Evolutionary conservation across 1,140 invertebrate species (phyloP).

Genomic region (Drosophila kikkawai): DNA sequence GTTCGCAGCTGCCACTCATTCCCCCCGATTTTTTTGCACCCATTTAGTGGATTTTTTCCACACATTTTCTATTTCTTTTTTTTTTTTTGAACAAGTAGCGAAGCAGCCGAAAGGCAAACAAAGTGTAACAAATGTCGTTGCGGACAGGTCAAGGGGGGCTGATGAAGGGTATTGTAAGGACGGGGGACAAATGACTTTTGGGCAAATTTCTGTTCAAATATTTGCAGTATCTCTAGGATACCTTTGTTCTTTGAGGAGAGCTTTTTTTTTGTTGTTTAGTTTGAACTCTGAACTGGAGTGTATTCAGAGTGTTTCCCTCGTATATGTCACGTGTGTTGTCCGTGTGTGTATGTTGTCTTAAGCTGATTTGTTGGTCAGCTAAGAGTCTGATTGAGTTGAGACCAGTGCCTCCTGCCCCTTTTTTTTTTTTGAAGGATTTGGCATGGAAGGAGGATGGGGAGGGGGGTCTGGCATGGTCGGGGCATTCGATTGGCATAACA

Average conservation of each 20-base stretch:
- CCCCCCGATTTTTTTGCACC: constrained; percentile 3
- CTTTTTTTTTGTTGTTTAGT: not conserved
- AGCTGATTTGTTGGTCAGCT: constrained; percentile 76
- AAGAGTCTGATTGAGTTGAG: constrained; percentile 72
- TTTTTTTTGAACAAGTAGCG: constrained; percentile 1
- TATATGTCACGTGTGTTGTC: too few species aligned
- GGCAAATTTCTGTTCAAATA: constrained; percentile 68
- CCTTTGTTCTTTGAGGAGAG: constrained; percentile 13
- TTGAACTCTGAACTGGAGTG: not conserved
- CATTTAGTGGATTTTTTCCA: constrained; percentile 30
- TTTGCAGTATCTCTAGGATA: constrained; percentile 39
- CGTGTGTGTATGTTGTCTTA: constrained; percentile 68
- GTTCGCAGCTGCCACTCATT: constrained; percentile 10
- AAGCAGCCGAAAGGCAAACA: constrained; percentile 74
- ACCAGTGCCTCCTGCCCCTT: not conserved
- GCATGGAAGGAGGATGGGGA: constrained; percentile 3
- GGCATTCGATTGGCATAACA: constrained; percentile 46
- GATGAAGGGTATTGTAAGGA: constrained; percentile 1
- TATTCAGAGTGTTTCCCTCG: not conserved
- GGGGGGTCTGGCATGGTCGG: not conserved
- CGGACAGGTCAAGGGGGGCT: constrained; percentile 22
- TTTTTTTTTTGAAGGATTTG: constrained; percentile 6
- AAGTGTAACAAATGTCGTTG: constrained; percentile 81
- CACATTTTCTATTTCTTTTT: not conserved
- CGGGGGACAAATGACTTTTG: constrained; percentile 74